Base-by-base conservation (phyloP, 2,888 invertebrate genomes). In the Hedychridium roseum region DNA sequence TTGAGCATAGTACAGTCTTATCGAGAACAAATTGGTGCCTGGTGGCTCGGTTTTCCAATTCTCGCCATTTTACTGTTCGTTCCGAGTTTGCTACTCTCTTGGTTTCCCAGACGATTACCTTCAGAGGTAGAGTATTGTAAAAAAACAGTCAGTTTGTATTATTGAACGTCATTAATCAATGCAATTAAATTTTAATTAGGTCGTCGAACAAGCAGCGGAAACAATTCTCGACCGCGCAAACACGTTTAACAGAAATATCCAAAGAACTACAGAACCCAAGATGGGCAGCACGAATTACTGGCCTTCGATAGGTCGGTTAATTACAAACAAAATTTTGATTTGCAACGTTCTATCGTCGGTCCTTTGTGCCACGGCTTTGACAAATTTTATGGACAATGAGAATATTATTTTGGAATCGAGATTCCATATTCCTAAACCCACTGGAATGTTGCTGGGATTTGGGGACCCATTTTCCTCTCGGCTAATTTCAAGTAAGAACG, bases 401-500 rank as follows among this genome's bases (percentile, higher is more conserved):
- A 82, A 84, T 53, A 76, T 79, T 37, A 85, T 84, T 60, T 75
- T 86, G 57, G 84, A 86, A 63, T 82, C 86, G 0, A 80, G 84
- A 53, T 87, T 84, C 71, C 82, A 82, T 47, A 73, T 84, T 16
- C 82, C 85, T 0, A 80, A 62, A 35, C 80, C 73, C 60, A 74
- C 78, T 40, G 84, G 73, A 20, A 61, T 64, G 54, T 43, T 74
- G 2, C 50, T 72, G 15, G 79, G 85, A 4, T 80, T 85, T 16
- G 74, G 76, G 1, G 84, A 85, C 66, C 83, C 85, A n/a, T 80
- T 83, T 70, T 67, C 77, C 3, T 81, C 83, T 0, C 79, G 84
- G 48, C 75, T 84, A 41, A 67, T 83, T 1, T 76, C 80, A 11
- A 83, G 75, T 78, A 60, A 68, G 64, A n/a, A n/a, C n/a, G n/a